Conservation (phyloP, 1,140 invertebrate species). For the Drosophila ironensis region DNA sequence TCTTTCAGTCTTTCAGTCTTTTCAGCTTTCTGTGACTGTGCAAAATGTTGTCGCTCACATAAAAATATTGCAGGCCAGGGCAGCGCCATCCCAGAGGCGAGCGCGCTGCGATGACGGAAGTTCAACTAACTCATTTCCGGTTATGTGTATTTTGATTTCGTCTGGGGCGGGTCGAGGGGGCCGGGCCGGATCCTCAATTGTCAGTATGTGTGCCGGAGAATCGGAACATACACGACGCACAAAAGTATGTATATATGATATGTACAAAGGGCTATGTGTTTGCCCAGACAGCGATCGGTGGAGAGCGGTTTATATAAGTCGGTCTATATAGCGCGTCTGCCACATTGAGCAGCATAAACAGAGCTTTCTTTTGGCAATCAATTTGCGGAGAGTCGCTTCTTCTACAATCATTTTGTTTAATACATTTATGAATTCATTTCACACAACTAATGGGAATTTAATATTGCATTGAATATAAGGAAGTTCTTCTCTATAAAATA, state of each 20-base stretch:
- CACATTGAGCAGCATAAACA: too few species aligned
- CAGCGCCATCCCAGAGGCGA: constrained; percentile 60
- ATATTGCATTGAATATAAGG: too few species aligned
- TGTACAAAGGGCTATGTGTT: too few species aligned
- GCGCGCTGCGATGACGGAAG: constrained; percentile 75
- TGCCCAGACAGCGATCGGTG: too few species aligned
- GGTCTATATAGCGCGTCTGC: too few species aligned
- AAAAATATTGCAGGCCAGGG: constrained; percentile 71
- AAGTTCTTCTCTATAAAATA: too few species aligned
- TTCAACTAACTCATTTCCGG: constrained; percentile 81
- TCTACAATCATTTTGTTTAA: too few species aligned
- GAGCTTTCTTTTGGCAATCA: too few species aligned
- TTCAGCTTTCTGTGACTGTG: constrained; percentile 58
- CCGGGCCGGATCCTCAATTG: constrained; percentile 31
- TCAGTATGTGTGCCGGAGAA: constrained; percentile 21
- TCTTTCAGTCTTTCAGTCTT: constrained; percentile 15
- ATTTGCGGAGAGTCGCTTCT: too few species aligned
- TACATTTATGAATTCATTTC: too few species aligned
- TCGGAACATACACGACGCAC: not conserved
- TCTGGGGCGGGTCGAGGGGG: constrained; percentile 21
- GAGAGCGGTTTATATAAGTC: too few species aligned
- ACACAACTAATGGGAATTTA: too few species aligned
- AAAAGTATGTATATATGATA: not conserved
- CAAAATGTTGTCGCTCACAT: constrained; percentile 74
- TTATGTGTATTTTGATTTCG: constrained; percentile 52